Percentiles rank a stretch among this genome's conserved stretches.
Evolutionary conservation across 1,140 invertebrate species (phyloP).

Genomic region (Paralvinella palmiformis): DNA sequence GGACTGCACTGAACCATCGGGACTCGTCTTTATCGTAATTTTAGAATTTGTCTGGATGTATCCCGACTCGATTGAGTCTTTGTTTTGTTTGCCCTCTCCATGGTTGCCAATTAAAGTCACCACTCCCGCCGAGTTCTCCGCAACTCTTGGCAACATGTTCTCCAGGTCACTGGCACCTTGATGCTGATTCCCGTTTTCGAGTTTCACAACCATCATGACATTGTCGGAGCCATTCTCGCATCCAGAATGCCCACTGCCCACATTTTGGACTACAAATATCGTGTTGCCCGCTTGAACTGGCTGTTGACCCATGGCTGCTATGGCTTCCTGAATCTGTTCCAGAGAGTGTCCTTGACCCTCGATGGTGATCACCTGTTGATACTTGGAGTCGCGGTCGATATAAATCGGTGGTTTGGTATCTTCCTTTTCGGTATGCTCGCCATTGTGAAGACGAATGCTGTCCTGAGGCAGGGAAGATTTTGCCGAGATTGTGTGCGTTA

Average conservation of each 20-base stretch:
- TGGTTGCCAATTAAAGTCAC: neutral
- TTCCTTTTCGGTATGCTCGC: no score
- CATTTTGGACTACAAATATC: no score
- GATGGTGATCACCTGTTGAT: neutral
- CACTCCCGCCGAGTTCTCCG: neutral
- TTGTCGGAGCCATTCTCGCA: no score
- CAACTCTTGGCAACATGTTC: no score
- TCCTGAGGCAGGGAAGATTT: no score
- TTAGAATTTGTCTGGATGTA: neutral
- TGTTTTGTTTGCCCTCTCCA: neutral
- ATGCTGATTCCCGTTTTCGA: no score
- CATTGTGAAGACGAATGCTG: no score
- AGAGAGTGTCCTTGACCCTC: neutral
- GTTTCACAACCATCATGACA: no score
- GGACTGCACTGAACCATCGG: neutral
- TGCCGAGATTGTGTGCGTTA: constrained; percentile 37
- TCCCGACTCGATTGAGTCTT: neutral
- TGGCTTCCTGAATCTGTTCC: neutral
- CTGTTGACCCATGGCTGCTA: neutral
- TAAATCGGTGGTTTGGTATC: neutral
- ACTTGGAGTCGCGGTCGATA: neutral
- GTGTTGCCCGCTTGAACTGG: no score
- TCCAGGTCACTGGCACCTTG: no score
- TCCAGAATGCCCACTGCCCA: no score
- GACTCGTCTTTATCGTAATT: neutral